Evolutionary conservation across 2,888 invertebrate genomes (phyloP).

Genomic region (Drosophila rubida): DNA sequence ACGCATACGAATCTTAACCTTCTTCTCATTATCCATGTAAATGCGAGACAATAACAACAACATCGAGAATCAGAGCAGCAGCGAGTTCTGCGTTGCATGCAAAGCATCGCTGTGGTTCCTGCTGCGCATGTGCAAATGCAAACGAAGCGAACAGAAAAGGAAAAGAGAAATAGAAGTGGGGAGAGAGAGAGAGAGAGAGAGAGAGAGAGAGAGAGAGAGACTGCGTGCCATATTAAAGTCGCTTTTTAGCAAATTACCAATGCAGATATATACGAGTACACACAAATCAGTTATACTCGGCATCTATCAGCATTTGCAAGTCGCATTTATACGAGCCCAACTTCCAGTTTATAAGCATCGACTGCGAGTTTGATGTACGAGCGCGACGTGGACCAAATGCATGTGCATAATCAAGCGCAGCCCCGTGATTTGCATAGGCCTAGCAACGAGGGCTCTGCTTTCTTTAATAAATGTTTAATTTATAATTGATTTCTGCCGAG

Average conservation of each 20-base stretch:
- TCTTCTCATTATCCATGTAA: conserved; percentile 62
- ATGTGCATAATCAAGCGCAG: conserved; percentile 75
- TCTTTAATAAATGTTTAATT: conserved; percentile 80
- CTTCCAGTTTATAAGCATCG: conserved; percentile 21
- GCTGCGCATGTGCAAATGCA: conserved; percentile 59
- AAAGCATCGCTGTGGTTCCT: conserved; percentile 38
- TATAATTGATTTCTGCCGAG: conserved; percentile 73
- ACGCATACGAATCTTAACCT: not conserved
- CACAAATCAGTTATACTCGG: conserved; percentile 74
- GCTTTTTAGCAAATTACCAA: conserved; percentile 73
- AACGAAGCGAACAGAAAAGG: not conserved
- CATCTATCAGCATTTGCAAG: conserved; percentile 68
- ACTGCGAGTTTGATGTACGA: conserved; percentile 65
- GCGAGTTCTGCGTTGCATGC: conserved; percentile 39
- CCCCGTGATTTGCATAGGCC: conserved; percentile 72
- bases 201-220: not conserved
- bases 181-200: not conserved
- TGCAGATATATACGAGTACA: conserved; percentile 67
- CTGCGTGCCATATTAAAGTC: conserved; percentile 72
- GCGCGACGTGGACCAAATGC: conserved; percentile 59
- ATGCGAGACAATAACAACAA: conserved; percentile 46
- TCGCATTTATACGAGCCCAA: conserved; percentile 49
- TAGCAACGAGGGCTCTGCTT: conserved; percentile 41
- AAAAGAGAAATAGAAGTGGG: conserved; percentile 8
- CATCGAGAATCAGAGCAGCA: conserved; percentile 5